Evolutionary conservation across 2,888 invertebrate genomes (phyloP).

Genomic region (Agonopterix subpropinquella): DNA sequence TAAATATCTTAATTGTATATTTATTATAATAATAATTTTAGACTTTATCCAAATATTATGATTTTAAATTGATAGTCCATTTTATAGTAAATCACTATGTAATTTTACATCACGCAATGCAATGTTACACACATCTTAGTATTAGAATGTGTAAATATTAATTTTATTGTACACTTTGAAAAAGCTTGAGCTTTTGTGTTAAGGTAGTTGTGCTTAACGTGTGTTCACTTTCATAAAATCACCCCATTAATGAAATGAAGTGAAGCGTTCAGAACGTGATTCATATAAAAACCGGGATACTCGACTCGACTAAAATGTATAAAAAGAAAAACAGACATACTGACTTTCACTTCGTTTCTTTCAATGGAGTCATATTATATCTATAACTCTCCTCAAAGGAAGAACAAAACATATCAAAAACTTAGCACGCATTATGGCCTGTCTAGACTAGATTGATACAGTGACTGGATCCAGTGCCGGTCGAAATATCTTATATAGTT

Average conservation of each 20-base stretch:
- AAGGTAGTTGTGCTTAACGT: constrained; percentile 19
- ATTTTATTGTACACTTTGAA: constrained; percentile 16
- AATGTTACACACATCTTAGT: constrained; percentile 23
- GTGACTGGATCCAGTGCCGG: too few species aligned
- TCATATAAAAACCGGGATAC: too few species aligned
- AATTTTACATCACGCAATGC: constrained; percentile 36
- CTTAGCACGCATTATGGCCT: constrained; percentile 19
- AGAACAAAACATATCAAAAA: constrained; percentile 33
- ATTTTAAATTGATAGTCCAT: constrained; percentile 43
- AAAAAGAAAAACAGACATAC: too few species aligned
- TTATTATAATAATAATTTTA: constrained; percentile 33
- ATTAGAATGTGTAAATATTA: constrained; percentile 34
- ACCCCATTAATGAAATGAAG: constrained; percentile 10
- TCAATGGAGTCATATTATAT: too few species aligned
- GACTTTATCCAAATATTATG: constrained; percentile 61
- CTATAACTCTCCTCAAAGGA: constrained; percentile 3
- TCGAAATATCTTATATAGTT: constrained; percentile 13
- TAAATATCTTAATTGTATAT: constrained; percentile 38
- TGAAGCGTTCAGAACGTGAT: constrained; percentile 7
- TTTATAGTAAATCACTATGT: constrained; percentile 23
- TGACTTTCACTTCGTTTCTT: too few species aligned
- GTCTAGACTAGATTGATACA: too few species aligned
- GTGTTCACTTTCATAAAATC: constrained; percentile 14
- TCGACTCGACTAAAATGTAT: too few species aligned
- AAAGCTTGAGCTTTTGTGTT: constrained; percentile 31